These are phyloP conservation scores for Platypus cylindrus DNA, from an alignment of 2,888 invertebrate genomes.

Conservation along the genomic window DNA sequence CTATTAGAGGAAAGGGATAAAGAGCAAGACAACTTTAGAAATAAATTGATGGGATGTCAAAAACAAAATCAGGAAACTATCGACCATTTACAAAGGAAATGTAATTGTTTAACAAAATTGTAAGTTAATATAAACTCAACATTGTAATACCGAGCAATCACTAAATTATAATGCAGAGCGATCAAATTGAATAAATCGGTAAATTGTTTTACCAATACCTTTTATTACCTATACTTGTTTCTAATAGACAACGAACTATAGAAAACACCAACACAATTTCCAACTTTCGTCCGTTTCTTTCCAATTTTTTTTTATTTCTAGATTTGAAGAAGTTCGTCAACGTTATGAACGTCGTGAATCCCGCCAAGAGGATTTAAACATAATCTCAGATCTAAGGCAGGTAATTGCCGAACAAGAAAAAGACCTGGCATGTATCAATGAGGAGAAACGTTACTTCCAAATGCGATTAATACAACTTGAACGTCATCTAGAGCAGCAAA, in stretches of 20 bases:
- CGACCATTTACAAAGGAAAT: conserved; percentile 47
- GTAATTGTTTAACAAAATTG: conserved; percentile 49
- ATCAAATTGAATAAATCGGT: no score
- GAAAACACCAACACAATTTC: no score
- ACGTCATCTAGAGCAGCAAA: conserved; percentile 21
- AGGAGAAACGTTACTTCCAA: conserved; percentile 44
- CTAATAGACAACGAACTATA: no score
- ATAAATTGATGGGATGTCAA: conserved; percentile 34
- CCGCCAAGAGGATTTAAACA: conserved; percentile 41
- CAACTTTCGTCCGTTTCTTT: no score
- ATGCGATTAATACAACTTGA: conserved; percentile 35
- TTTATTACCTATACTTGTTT: no score
- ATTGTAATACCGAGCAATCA: no score
- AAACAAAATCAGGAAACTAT: conserved; percentile 40
- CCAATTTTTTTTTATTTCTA: conserved; percentile 17
- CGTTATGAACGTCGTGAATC: conserved; percentile 45
- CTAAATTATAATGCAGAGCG: no score
- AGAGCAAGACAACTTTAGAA: conserved; percentile 28
- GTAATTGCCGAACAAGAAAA: conserved; percentile 46
- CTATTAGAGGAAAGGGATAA: conserved; percentile 29
- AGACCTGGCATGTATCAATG: conserved; percentile 42
- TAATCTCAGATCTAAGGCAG: conserved; percentile 41
- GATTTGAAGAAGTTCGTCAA: conserved; percentile 46
- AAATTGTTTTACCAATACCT: no score
- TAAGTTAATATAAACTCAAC: no score